Base-by-base conservation (phyloP, 1,140 invertebrate genomes). In the Solenopsis fugax region DNA sequence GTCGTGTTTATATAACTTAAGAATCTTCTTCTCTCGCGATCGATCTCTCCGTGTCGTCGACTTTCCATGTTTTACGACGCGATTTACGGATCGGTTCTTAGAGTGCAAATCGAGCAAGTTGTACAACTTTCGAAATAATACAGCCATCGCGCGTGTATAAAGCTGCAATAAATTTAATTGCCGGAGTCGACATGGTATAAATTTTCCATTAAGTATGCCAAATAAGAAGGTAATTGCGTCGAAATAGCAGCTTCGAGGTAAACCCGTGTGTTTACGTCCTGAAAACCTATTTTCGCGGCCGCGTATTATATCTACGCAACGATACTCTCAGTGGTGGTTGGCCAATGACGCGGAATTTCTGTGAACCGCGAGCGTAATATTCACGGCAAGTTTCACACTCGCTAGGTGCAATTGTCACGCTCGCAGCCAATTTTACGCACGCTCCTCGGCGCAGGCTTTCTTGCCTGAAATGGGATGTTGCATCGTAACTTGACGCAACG, bases 321-420 rank as follows among this genome's bases (percentile, higher is more conserved):
- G 77, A 80, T 84, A 72, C 54, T 84, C 54, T 37, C 41, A 13
- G 69, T 50, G 54, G 45, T 75, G 73, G 73, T 84, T 62, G 69
- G 69, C 69, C 56, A 75, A 84, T 73, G 72, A 84, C 16, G 54
- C 54, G 41, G 69, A 84, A 84, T 62, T 84, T 84, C 54, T 75
- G 73, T 9, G 54, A 45, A 45, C 34, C 37, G 21, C 41, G 69
- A 50, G 24, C 18, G 56, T 84, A 84, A 84, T 75, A 87, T 52
- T 87, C 76, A 69, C 76, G 29, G 75, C 75, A 54, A 72, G 86
- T 89, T 89, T 90, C 88, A 77, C 88, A 89, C 84, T 76, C 78
- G 88, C 88, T 80, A 60, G 58, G 48, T 50, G 88, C 77, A 86
- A 89, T 86, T 82, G 73, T 89, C 88, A 86, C 71, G 80, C 73